Evolutionary conservation across 2,888 invertebrate species (phyloP), one percentile per base, ranked within the genome.

Genomic region (Itoplectis maculator): DNA sequence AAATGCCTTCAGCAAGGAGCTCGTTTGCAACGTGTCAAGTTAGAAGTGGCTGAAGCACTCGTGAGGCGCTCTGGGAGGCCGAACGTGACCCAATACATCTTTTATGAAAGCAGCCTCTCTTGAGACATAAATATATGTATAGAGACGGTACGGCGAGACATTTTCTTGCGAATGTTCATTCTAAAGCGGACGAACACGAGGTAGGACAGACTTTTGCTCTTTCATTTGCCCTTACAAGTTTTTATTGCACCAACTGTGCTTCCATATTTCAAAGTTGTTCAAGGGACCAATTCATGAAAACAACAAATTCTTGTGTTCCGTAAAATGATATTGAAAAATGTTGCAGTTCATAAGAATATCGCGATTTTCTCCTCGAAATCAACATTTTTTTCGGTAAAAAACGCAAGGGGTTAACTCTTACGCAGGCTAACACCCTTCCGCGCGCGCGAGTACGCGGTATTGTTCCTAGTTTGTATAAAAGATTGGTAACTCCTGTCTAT

Each of bases 61-160:
- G 37, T 56, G 56, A 13, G n/a, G 40, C 61, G 61, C 61, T 40
- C 23, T 37, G 35, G 40, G 61, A 61, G 61, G 40, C 40, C 61
- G 61, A 61, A 61, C 61, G 61, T 61, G 61, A 61, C 61, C 40
- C 61, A 37, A 8, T 61, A 18, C 61, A 61, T 37, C n/a, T 61
- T 61, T 61, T 61, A 61, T n/a, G 18, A 35, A 18, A 61, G 61
- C 40, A 59, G 2, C 7, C 37, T 15, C 35, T 15, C 35, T 35
- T 6, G 9, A 23, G 40, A 37, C 8, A 5, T 37, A 61, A 18
- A 56, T 35, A 56, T 56, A 56, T 23, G 35, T 56, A 35, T 56
- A 56, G 29, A 61, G 37, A 37, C 61, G 11, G 15, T 37, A 15
- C 8, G 9, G 35, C 15, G 37, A 18, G 37, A 61, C 37, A 15